Evolutionary conservation across 2,113 vertebrate genomes (phyloP).

Genomic region (Thunnus thynnus): DNA sequence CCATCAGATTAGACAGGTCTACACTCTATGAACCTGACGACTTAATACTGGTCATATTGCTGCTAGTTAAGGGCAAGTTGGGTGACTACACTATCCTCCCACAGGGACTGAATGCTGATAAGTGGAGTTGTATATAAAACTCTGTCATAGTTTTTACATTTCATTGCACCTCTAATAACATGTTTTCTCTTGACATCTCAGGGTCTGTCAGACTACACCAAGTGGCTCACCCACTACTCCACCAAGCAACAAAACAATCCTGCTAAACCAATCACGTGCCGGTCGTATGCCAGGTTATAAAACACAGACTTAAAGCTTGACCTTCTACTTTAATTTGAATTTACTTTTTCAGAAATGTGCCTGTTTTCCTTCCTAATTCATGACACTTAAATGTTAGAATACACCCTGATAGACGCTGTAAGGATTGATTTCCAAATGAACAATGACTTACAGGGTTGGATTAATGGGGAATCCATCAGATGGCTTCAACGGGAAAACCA

Average conservation of each 20-base stretch:
- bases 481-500: constrained; percentile 89
- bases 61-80: not conserved
- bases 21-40: too few relatives aligned
- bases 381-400: not conserved
- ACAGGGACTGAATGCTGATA: not conserved
- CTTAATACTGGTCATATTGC: too few relatives aligned
- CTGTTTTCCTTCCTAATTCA: not conserved
- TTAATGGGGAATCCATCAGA: constrained; percentile 90
- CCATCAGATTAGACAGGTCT: not conserved
- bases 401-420: not conserved
- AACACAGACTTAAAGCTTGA: not conserved
- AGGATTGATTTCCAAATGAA: not conserved
- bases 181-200: constrained; percentile 42
- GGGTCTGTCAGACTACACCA: constrained; percentile 89
- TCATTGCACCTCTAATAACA: not conserved
- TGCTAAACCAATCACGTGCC: constrained; percentile 79
- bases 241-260: constrained; percentile 77
- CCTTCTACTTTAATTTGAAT: not conserved
- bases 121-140: not conserved
- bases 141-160: not conserved
- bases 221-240: constrained; percentile 88
- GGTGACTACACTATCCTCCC: not conserved
- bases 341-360: not conserved
- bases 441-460: constrained; percentile 80
- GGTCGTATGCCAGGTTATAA: constrained; percentile 85